Evolutionary conservation across 2,888 invertebrate genomes (phyloP).

Genomic region (Pachydiplax longipennis): DNA sequence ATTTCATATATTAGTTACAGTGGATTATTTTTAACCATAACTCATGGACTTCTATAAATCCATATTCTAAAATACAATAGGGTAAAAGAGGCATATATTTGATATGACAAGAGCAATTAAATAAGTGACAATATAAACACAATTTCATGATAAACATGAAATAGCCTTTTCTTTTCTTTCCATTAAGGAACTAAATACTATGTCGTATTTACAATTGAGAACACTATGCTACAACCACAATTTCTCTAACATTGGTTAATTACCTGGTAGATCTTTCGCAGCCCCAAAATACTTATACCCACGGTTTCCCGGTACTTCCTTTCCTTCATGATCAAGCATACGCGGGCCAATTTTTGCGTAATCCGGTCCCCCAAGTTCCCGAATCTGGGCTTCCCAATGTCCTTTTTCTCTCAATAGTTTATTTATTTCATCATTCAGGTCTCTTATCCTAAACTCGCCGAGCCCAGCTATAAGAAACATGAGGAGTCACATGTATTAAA

Average conservation of each 20-base stretch:
- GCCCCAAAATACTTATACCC: conserved; percentile 99
- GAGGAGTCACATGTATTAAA: not conserved
- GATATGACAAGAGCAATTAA: too few species aligned
- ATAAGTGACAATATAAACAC: too few species aligned
- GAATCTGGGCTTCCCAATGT: conserved; percentile 98
- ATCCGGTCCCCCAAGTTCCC: conserved; percentile 94
- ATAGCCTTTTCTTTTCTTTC: too few species aligned
- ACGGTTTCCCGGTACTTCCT: conserved; percentile 96
- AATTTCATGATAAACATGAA: too few species aligned
- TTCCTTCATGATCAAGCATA: conserved; percentile 92
- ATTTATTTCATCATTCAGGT: conserved; percentile 99
- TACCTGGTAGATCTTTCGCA: conserved; percentile 94
- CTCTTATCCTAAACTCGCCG: conserved; percentile 98
- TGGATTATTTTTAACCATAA: too few species aligned
- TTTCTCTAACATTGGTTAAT: not conserved
- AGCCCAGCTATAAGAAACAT: conserved; percentile 76
- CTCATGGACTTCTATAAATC: too few species aligned
- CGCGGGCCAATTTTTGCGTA: conserved; percentile 89
- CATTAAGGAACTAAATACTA: too few species aligned
- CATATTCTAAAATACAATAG: too few species aligned
- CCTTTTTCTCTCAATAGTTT: conserved; percentile 94
- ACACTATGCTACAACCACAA: too few species aligned
- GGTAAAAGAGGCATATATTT: too few species aligned
- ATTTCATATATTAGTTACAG: too few species aligned
- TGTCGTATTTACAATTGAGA: too few species aligned